Conservation (phyloP, 2,113 vertebrate species). For the Heliornis fulica region DNA sequence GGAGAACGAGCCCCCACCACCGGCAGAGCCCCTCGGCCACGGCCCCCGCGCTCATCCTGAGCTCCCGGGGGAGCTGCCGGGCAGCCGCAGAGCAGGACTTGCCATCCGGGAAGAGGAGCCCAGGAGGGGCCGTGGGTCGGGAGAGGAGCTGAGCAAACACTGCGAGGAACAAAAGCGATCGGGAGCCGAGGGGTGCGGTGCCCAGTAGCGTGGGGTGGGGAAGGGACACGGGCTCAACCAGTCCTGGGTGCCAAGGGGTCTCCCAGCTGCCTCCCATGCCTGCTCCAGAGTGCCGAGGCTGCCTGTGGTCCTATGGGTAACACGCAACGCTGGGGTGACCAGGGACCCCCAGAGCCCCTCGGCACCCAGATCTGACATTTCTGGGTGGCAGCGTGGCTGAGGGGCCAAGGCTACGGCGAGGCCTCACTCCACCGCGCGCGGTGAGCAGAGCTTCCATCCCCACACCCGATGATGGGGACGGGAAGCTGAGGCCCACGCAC, state of each 20-base stretch:
- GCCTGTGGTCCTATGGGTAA: neutral
- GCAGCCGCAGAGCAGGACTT: neutral
- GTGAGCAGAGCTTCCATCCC: neutral
- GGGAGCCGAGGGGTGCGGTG: rapidly evolving
- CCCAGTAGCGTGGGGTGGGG: rapidly evolving
- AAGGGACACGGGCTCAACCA: neutral
- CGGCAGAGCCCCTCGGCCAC: neutral
- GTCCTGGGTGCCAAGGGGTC: rapidly evolving
- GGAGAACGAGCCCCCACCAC: neutral
- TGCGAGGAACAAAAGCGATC: neutral
- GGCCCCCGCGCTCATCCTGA: rapidly evolving
- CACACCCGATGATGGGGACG: neutral
- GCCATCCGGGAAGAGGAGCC: neutral
- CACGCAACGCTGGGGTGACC: neutral
- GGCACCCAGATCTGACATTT: neutral
- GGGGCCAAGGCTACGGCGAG: neutral
- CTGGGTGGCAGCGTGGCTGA: neutral
- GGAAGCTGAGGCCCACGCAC: neutral
- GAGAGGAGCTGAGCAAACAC: neutral
- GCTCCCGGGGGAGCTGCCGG: neutral
- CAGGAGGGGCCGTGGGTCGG: neutral
- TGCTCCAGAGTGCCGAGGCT: neutral
- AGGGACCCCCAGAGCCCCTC: neutral
- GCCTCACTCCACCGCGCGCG: neutral
- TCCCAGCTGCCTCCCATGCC: rapidly evolving